A percentile compares a stretch with the other conserved stretches of the same genome.
phyloP scores from a whole-genome alignment of 2,888 invertebrate species.

The Drosophila fulvimacula region DNA sequence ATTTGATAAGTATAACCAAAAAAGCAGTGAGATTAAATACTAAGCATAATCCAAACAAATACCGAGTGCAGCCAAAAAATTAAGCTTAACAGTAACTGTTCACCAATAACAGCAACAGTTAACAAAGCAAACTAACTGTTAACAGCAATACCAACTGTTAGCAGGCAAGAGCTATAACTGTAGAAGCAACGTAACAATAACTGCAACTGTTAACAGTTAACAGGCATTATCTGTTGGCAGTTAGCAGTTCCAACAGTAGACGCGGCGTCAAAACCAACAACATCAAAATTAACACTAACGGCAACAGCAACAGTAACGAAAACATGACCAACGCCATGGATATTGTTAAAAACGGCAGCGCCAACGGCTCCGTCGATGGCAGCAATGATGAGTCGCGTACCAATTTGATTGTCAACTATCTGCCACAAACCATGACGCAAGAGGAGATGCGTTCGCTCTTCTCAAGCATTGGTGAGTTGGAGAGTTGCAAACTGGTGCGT shows the following conservation, averaged over 20 bases:
- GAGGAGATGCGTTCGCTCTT: conserved; percentile 97
- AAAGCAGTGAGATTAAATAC: conserved; percentile 82
- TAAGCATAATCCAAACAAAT: conserved; percentile 53
- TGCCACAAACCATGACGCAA: conserved; percentile 97
- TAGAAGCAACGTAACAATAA: conserved; percentile 18
- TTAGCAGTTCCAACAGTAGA: conserved; percentile 16
- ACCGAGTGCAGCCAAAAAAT: conserved; percentile 12
- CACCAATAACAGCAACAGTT: conserved; percentile 33
- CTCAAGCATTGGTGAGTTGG: conserved; percentile 97
- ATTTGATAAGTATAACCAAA: conserved; percentile 59
- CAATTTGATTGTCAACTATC: conserved; percentile 97
- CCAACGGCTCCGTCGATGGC: conserved; percentile 86
- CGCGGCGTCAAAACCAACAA: conserved; percentile 2
- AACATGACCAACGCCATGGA: conserved; percentile 86
- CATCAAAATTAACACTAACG: conserved; percentile 36
- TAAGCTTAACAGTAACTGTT: conserved; percentile 17
- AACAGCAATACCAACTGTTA: conserved; percentile 18
- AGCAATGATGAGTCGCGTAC: conserved; percentile 97
- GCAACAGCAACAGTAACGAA: conserved; percentile 38
- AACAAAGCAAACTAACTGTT: conserved; percentile 8
- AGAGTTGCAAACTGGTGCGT: conserved; percentile 98
- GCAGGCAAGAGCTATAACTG: conserved; percentile 16
- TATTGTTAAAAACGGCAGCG: conserved; percentile 92
- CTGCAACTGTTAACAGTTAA: conserved; percentile 29
- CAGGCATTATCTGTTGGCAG: conserved; percentile 15